A percentile compares a stretch with the other conserved stretches of the same genome.
Conservation (phyloP, 2,888 invertebrate species). For the Antheraea assamensis region DNA sequence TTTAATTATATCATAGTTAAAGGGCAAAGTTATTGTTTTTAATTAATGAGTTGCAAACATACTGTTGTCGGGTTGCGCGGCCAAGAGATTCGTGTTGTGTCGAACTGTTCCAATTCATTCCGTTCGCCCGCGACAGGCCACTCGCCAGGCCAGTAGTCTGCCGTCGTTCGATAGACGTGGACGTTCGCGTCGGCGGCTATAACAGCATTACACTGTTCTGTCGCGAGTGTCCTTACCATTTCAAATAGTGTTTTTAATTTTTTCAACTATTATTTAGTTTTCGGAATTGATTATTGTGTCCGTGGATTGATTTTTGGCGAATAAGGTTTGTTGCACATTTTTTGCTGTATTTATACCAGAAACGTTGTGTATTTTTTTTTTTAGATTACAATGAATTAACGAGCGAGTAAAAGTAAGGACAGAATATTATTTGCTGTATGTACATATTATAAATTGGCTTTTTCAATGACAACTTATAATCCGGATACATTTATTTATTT, state of each 20-base stretch:
- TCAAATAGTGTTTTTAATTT: slow-evolving; percentile 52
- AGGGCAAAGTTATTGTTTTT: slow-evolving; percentile 37
- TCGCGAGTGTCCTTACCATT: slow-evolving; percentile 61
- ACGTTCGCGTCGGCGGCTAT: slow-evolving; percentile 36
- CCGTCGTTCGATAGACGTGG: slow-evolving; percentile 64
- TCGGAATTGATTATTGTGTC: slow-evolving; percentile 49
- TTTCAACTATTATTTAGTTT: slow-evolving; percentile 21
- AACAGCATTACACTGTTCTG: slow-evolving; percentile 27
- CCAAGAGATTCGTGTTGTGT: slow-evolving; percentile 21
- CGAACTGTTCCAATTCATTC: slow-evolving; percentile 7
- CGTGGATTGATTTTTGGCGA: slow-evolving; percentile 57
- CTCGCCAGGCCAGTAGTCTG: slow-evolving; percentile 50
- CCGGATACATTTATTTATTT: slow-evolving; percentile 14
- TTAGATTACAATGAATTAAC: slow-evolving; percentile 38
- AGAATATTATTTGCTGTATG: slow-evolving; percentile 14
- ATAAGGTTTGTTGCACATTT: slow-evolving; percentile 55
- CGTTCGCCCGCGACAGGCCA: slow-evolving; percentile 17
- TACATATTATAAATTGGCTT: slow-evolving; percentile 10
- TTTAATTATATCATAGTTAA: slow-evolving; percentile 13
- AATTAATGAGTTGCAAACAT: slow-evolving; percentile 46
- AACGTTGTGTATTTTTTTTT: slow-evolving; percentile 20
- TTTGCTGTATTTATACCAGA: slow-evolving; percentile 28
- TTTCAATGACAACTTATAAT: slow-evolving; percentile 15
- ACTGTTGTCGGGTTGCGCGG: slow-evolving; percentile 42
- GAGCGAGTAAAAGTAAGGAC: slow-evolving; percentile 40